Evolutionary conservation across 2,113 vertebrate genomes (phyloP).

Genomic region (Aspiorhynchus laticeps): DNA sequence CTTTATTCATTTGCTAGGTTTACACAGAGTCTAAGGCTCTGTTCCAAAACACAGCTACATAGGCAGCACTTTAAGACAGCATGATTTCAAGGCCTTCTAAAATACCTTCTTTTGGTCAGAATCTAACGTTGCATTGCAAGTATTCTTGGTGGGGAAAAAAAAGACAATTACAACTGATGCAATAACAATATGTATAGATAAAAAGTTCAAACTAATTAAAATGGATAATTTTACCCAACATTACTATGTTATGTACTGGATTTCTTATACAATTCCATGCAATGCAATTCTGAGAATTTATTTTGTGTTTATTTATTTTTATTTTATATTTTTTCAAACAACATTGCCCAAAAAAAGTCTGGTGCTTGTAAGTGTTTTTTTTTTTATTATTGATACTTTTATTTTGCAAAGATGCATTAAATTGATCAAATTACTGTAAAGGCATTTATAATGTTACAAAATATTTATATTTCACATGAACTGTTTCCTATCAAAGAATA

Average conservation of each 20-base stretch:
- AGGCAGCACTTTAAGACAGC: not conserved
- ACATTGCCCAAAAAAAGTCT: too few species aligned
- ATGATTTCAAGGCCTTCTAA: not conserved
- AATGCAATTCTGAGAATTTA: too few species aligned
- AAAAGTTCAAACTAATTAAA: not conserved
- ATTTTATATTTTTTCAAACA: too few species aligned
- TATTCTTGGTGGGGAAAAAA: not conserved
- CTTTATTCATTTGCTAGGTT: slow-evolving; percentile 7
- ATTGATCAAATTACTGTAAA: too few species aligned
- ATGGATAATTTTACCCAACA: not conserved
- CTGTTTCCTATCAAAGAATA: not conserved
- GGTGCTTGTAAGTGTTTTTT: too few species aligned
- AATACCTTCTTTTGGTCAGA: not conserved
- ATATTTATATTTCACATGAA: not conserved
- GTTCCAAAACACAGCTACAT: not conserved
- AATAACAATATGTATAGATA: not conserved
- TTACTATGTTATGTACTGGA: not conserved
- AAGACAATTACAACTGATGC: not conserved
- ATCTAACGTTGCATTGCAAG: not conserved
- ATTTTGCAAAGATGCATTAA: too few species aligned
- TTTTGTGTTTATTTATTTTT: too few species aligned
- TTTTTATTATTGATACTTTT: too few species aligned
- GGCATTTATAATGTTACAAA: not conserved
- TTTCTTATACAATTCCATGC: too few species aligned
- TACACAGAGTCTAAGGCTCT: not conserved